Evolutionary conservation across 2,888 invertebrate genomes (phyloP), one percentile per base, ranked within the genome.

Genomic region (Trichogramma dendrolimi): DNA sequence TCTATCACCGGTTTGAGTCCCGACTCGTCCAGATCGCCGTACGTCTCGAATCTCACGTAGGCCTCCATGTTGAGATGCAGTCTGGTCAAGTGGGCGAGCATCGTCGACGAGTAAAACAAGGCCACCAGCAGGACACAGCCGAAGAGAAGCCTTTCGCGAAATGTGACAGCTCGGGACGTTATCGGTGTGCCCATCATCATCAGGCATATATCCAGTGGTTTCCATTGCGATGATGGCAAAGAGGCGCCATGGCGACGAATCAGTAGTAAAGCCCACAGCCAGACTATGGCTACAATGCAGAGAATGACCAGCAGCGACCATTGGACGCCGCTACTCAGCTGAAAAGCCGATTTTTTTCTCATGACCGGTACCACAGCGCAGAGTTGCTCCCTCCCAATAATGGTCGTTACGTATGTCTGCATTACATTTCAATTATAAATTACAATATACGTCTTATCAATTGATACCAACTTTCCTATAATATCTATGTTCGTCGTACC

Each of bases 71-170:
- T 43, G 1, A 57, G 1, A 39, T 55, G 53, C 7, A 58, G 10
- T 6, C 44, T 48, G 4, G 59, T 61, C 4, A 65, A 8, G 5
- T 55, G 50, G 4, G 54, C 56, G 7, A 60, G 50, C 4, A 63
- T 27, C 6, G 7, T 58, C 1, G 65, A 54, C 4, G 61, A 57
- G 49, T 61, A 61, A 14, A 61, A 48, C 7, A 56, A 5, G 4
- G 61, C 53, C 6, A 61, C 41, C 0, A 58, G 11, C 6, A 57
- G 10, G n/a, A 58, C n/a, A 14, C 47, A 58, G 0, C 49, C 61
- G 38, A 41, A 61, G 7, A 61, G 11, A 7, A 61, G n/a, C 14
- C 57, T 38, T 6, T 58, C 54, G 4, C 46, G 47, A 5, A 61
- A 39, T 4, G 10, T 42, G 1, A 1, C 11, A 1, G 61, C 57